These are phyloP conservation scores for Thalpophila matura DNA, from an alignment of 2,888 invertebrate genomes.

Conservation along the genomic window DNA sequence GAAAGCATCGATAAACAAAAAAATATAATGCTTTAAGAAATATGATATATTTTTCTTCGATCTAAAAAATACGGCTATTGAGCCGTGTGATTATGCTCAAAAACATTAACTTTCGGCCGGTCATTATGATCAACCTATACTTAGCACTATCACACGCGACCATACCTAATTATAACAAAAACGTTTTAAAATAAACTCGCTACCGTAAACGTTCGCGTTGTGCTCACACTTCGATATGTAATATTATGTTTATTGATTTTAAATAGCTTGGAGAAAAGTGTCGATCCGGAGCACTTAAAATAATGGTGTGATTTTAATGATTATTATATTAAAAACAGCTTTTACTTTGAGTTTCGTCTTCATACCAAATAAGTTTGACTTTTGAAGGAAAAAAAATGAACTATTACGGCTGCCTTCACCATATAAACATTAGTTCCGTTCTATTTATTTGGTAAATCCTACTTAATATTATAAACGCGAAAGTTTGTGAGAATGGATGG, in stretches of 20 bases:
- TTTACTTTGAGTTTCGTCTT: slow-evolving; percentile 24
- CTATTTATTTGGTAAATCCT: no score
- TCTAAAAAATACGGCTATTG: no score
- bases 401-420: no score
- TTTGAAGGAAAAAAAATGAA: background rate
- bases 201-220: slow-evolving; percentile 9
- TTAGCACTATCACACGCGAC: slow-evolving; percentile 17
- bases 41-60: no score
- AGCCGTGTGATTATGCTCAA: background rate
- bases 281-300: slow-evolving; percentile 23
- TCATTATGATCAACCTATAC: slow-evolving; percentile 22
- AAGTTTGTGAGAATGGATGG: no score
- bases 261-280: slow-evolving; percentile 20
- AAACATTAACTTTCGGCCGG: slow-evolving; percentile 24
- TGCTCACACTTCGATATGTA: slow-evolving; percentile 34
- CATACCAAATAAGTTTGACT: background rate
- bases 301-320: slow-evolving; percentile 23
- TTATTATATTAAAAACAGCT: slow-evolving; percentile 15
- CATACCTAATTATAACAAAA: slow-evolving; percentile 9
- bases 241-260: slow-evolving; percentile 42
- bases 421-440: no score
- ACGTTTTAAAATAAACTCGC: slow-evolving; percentile 29
- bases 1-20: no score
- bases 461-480: no score
- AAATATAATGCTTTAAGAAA: no score